Evolutionary conservation across 92 coral and sea anemone species (phyloP).

Genomic region (Epizoanthus stellaris): DNA sequence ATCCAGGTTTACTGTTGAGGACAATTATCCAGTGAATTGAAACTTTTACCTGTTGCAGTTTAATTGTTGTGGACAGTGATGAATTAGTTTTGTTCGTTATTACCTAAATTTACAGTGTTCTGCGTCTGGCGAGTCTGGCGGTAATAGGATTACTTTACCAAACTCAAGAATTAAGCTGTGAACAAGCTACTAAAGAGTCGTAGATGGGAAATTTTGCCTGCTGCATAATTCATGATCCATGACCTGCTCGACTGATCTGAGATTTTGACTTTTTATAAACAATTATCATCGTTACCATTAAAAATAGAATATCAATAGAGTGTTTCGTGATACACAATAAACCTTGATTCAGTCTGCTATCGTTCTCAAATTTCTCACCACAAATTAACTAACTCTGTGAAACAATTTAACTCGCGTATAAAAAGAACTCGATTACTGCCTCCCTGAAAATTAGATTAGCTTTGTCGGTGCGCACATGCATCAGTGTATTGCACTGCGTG

Average conservation of each 20-base stretch:
- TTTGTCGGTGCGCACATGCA: too few species aligned
- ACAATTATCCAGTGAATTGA: constrained; percentile 4
- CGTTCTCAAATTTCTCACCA: not conserved
- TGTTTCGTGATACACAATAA: not conserved
- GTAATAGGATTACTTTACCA: not conserved
- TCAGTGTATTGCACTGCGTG: too few species aligned
- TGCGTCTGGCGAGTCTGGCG: not conserved
- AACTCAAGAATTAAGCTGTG: not conserved
- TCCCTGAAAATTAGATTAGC: too few species aligned
- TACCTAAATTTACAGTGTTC: not conserved
- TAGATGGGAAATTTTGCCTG: not conserved
- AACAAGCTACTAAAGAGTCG: constrained; percentile 1
- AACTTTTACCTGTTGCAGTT: constrained; percentile 7
- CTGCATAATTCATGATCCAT: not conserved
- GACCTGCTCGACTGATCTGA: not conserved
- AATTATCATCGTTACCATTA: too few species aligned
- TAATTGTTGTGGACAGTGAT: constrained; percentile 27
- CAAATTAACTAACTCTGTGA: not conserved
- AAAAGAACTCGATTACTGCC: too few species aligned
- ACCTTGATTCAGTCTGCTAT: not conserved
- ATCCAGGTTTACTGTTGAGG: constrained; percentile 15
- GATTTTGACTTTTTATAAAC: too few species aligned
- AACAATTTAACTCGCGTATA: not conserved
- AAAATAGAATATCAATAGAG: too few species aligned
- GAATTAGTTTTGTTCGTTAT: constrained; percentile 33